phyloP scores from a whole-genome alignment of 2,113 vertebrate genomes.

The Perognathus longimembris region DNA sequence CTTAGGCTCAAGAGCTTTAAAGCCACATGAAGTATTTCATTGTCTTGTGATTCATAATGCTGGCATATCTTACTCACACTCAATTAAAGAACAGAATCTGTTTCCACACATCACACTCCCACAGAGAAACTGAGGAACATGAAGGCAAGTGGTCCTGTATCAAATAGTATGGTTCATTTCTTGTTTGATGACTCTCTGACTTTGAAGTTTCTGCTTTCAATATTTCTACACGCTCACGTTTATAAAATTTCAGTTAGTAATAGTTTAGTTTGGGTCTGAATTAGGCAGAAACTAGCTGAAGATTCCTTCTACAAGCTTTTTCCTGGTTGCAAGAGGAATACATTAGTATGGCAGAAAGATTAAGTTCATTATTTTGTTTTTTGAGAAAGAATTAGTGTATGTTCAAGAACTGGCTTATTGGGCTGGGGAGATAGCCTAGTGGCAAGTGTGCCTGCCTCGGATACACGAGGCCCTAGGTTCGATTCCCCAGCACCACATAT shows the following conservation, averaged over 20 bases:
- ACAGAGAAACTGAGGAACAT: constrained; percentile 11
- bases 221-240: background rate
- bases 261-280: constrained; percentile 46
- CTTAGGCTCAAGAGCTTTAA: constrained; percentile 64
- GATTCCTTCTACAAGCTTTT: background rate
- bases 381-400: constrained; percentile 1
- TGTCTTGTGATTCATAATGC: constrained; percentile 75
- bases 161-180: background rate
- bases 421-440: too few species aligned
- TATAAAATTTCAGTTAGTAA: background rate
- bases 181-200: background rate
- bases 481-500: too few species aligned
- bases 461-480: too few species aligned
- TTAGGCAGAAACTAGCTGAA: background rate
- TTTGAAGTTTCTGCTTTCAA: constrained; percentile 6
- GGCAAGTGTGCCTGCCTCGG: too few species aligned
- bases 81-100: constrained; percentile 55
- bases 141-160: background rate
- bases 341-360: background rate
- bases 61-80: constrained; percentile 60
- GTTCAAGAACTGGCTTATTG: constrained; percentile 6
- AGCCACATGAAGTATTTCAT: constrained; percentile 76
- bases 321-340: constrained; percentile 48
- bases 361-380: constrained; percentile 15
- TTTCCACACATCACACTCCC: constrained; percentile 49